Base-by-base conservation (phyloP, 2,797 vertebrate genomes). In the Pipistrellus kuhlii region DNA sequence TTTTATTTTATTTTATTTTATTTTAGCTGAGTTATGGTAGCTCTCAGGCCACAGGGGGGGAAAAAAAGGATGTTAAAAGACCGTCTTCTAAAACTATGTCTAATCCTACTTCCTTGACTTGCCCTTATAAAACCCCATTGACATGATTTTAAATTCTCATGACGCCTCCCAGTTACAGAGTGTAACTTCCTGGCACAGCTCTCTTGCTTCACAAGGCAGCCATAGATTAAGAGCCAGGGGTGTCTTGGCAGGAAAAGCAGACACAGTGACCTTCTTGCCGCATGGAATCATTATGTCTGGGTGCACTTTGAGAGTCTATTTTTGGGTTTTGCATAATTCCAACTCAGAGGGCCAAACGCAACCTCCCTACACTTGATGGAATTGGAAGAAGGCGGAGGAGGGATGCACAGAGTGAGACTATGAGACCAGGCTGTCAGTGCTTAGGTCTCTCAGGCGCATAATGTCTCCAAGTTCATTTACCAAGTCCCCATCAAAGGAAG, bases 241-340 rank as follows among this genome's bases (percentile, higher is more conserved):
- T 95, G 64, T 95, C 75, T 73, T 97, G 97, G 97, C 97, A 97
- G 96, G 90, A 95, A 97, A 97, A 95, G 96, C 96, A 97, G 97
- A 97, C 97, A 90, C 93, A 90, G 90, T 96, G 96, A 96, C 96
- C 97, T 97, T 97, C 96, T 95, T 95, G 85, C 94, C 2, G 6
- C 90, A 95, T 85, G 75, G 90, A 96, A 95, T 96, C 96, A 95
- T 94, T 93, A 96, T 95, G 96, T 96, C 97, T 95, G 94, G 87
- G 85, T 92, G 83, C 18, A 73, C 90, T 94, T 85, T 23, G 91
- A 92, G 85, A 93, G 59, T 95, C 92, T 97, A 94, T 97, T 96
- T 97, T 96, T 0, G 12, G 93, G 66, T 92, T 97, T 93, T 96
- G 97, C 92, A 66, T 90, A 95, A 96, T 94, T 97, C 85, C 51